Evolutionary conservation across 2,797 vertebrate genomes (phyloP).

Genomic region (Lagothrix lagotricha): DNA sequence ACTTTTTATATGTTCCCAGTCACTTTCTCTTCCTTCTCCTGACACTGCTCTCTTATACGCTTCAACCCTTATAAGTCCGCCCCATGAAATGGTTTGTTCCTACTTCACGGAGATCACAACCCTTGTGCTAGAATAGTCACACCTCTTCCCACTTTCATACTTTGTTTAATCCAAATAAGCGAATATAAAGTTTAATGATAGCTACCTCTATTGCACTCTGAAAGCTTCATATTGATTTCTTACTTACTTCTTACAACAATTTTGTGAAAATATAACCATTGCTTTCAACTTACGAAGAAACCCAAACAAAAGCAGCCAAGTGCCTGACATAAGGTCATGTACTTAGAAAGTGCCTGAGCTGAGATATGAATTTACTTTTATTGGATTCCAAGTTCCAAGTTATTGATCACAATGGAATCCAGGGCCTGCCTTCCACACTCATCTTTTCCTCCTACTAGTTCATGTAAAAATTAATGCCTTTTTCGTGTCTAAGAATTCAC

Average conservation of each 20-base stretch:
- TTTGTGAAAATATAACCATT: neutral
- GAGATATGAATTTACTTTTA: neutral
- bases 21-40: neutral
- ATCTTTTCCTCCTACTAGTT: neutral
- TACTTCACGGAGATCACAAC: neutral
- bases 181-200: neutral
- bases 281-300: neutral
- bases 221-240: neutral
- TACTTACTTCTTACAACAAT: neutral
- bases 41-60: neutral
- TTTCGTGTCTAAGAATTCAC: neutral
- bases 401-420: neutral
- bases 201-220: neutral
- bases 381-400: neutral
- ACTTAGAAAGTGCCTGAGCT: neutral
- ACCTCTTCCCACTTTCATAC: neutral
- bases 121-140: neutral
- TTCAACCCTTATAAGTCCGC: neutral
- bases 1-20: neutral
- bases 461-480: neutral
- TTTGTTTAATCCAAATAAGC: neutral
- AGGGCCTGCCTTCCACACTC: neutral
- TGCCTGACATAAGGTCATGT: neutral
- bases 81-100: neutral
- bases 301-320: neutral